A percentile compares a stretch with the other conserved stretches of the same genome.
Conservation (phyloP, 2,797 vertebrate species). For the Coccyzus lansbergi region DNA sequence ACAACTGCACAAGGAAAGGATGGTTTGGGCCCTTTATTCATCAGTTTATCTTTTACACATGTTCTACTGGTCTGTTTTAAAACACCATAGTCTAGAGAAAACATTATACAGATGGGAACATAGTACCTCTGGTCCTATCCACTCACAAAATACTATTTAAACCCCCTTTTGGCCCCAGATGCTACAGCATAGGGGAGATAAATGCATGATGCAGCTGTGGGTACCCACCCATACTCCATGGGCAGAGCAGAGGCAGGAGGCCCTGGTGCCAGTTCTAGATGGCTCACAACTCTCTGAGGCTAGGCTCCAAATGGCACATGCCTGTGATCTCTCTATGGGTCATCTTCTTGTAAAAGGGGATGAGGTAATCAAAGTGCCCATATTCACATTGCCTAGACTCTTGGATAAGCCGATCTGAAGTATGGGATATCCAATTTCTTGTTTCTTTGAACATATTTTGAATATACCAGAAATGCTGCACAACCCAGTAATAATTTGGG, state of each 20-base stretch:
- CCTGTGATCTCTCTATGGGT: background rate
- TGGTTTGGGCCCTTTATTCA: background rate
- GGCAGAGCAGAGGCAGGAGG: background rate
- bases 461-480: background rate
- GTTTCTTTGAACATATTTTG: background rate
- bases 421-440: background rate
- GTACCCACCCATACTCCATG: background rate
- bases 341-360: background rate
- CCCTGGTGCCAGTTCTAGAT: background rate
- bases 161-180: background rate
- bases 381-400: background rate
- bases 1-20: background rate
- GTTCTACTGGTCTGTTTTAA: background rate
- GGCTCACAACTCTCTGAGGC: background rate
- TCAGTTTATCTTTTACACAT: background rate
- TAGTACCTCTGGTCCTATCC: background rate
- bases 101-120: background rate
- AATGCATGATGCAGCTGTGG: background rate
- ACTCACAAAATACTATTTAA: background rate
- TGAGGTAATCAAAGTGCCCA: background rate
- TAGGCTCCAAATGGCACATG: background rate
- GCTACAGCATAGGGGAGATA: fast-evolving
- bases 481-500: background rate
- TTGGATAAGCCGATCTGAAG: background rate
- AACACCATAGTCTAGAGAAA: background rate